phyloP scores from a whole-genome alignment of 2,113 vertebrate genomes.

The Pimephales promelas region DNA sequence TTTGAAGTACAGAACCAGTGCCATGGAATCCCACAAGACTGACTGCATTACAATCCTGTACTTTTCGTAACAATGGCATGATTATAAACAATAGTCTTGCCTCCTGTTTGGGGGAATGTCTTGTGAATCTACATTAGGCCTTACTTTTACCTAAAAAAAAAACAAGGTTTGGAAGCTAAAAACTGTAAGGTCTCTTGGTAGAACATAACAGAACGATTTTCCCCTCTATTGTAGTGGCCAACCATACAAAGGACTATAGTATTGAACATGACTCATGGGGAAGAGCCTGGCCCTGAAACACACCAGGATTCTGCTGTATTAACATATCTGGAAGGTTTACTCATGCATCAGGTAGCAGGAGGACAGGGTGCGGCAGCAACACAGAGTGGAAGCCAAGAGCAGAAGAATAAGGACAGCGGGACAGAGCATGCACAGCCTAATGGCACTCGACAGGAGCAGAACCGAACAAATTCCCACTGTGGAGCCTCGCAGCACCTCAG shows the following conservation, averaged over 20 bases:
- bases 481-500: conserved; percentile 85
- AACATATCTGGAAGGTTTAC: conserved; percentile 92
- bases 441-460: conserved; percentile 73
- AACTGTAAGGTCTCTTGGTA: conserved; percentile 24
- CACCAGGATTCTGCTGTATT: conserved; percentile 92
- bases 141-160: conserved; percentile 32
- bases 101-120: conserved; percentile 26
- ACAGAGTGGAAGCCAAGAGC: conserved; percentile 78
- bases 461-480: conserved; percentile 70
- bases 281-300: conserved; percentile 93
- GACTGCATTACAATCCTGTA: conserved; percentile 19
- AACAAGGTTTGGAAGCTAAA: conserved; percentile 32
- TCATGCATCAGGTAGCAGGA: conserved; percentile 90
- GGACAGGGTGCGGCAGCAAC: conserved; percentile 80
- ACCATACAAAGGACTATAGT: conserved; percentile 74
- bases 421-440: conserved; percentile 77
- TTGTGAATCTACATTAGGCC: conserved; percentile 21
- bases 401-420: conserved; percentile 78
- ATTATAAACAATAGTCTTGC: background rate
- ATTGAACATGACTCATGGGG: conserved; percentile 97
- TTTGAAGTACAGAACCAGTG: conserved; percentile 24
- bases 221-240: conserved; percentile 57
- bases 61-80: conserved; percentile 16
- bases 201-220: conserved; percentile 32
- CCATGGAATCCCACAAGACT: conserved; percentile 39